A percentile compares a stretch with the other conserved stretches of the same genome.
phyloP scores from a whole-genome alignment of 2,797 vertebrate genomes.

The Manis pentadactyla region DNA sequence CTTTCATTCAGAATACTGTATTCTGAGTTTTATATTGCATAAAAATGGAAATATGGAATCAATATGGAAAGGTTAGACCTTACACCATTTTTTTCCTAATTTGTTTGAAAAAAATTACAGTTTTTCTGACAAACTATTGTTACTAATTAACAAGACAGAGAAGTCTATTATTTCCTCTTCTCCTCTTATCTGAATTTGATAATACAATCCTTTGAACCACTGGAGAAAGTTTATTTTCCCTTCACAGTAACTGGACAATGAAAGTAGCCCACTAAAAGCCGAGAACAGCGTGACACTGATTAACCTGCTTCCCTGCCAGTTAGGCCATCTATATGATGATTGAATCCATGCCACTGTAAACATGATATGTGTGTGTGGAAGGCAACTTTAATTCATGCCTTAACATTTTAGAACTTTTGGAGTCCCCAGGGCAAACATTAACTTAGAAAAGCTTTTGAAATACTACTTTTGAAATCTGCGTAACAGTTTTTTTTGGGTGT shows the following conservation, averaged over 20 bases:
- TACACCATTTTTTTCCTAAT: background rate
- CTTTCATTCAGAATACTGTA: background rate
- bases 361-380: background rate
- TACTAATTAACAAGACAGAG: background rate
- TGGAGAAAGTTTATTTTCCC: background rate
- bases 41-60: background rate
- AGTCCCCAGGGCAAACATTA: background rate
- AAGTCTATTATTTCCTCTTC: background rate
- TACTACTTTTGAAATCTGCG: background rate
- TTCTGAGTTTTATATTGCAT: background rate
- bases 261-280: background rate
- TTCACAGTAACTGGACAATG: background rate
- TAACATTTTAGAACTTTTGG: background rate
- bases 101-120: background rate
- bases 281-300: background rate
- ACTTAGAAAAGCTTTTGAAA: background rate
- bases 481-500: background rate
- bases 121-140: background rate
- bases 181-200: background rate
- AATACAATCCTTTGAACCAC: background rate
- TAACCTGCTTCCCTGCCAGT: background rate
- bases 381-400: background rate
- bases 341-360: background rate
- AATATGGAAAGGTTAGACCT: background rate
- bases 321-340: background rate